A percentile compares a stretch with the other conserved stretches of the same genome.
These are phyloP conservation scores for Hartigia nigra DNA, from an alignment of 2,888 invertebrate species.

Conservation along the genomic window DNA sequence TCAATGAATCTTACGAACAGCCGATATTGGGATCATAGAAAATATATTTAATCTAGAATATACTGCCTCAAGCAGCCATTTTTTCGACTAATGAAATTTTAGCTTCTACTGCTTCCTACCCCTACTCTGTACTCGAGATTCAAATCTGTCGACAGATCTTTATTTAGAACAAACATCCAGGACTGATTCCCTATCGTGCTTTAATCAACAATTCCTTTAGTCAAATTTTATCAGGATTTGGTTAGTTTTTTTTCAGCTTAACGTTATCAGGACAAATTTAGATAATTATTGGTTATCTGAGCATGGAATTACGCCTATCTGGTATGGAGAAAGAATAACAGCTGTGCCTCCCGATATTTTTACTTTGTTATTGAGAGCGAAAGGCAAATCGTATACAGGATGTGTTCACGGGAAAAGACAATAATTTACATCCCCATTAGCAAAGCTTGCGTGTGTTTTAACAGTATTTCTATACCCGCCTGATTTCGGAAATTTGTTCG, in stretches of 20 bases:
- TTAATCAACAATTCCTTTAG: background rate
- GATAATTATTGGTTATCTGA: background rate
- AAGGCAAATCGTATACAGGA: background rate
- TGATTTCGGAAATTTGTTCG: conserved; percentile 73
- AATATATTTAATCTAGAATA: background rate
- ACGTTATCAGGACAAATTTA: background rate
- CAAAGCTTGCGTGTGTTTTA: conserved; percentile 29
- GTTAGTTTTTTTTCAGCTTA: background rate
- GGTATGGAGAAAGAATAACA: background rate
- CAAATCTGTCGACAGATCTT: background rate
- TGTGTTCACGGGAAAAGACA: background rate
- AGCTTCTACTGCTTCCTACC: background rate
- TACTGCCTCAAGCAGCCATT: background rate
- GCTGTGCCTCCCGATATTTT: background rate
- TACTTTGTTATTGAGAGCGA: background rate
- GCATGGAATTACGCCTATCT: background rate
- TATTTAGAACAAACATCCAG: background rate
- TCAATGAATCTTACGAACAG: background rate
- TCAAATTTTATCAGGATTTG: background rate
- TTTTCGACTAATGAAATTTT: background rate
- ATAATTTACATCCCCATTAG: conserved; percentile 3
- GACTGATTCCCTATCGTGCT: background rate
- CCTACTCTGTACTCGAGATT: background rate
- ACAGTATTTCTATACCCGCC: conserved; percentile 59
- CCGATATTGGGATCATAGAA: background rate